Evolutionary conservation across 2,113 vertebrate genomes (phyloP), one percentile per base, ranked within the genome.

Genomic region (Epinephelus lanceolatus): DNA sequence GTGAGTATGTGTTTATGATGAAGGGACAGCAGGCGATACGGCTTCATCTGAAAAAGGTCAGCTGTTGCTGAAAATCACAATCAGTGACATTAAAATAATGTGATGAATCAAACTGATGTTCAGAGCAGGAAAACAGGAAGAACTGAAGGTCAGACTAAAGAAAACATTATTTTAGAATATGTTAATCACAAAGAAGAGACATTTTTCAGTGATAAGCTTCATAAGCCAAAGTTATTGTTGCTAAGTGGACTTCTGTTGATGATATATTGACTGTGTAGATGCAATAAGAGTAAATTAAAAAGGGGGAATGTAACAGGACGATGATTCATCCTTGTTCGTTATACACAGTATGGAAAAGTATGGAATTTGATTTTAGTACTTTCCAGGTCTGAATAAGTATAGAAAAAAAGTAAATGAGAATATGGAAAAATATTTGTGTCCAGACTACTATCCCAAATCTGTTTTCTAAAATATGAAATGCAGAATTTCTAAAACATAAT

Each of bases 71-170:
- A 83, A 88, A 78, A 83, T 80, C 82, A 61, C 55, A 87, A 79
- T 85, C 80, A 85, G 76, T 92, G 90, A 90, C 88, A 91, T 89
- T 90, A 88, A 86, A 80, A 51, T 80, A 81, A 89, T 6, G 2
- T 1, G 65, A 77, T 86, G 80, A 89, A 81, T 86, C 88, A 88
- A 83, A 78, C 33, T 56, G 40, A 59, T 68, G 62, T n/a, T 74
- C 71, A 60, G 63, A 63, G 18, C 25, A 56, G 27, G 52, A 70
- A 1, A 68, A 42, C 42, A 78, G 57, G 21, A 70, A 40, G 21
- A 56, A 66, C 23, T 25, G 21, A 80, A 62, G 53, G 56, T 70
- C 78, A 76, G 47, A 47, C 15, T 47, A 27, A 56, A 73, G 42
- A 61, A 27, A 71, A 77, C 11, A 18, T 13, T 25, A 62, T n/a